These are phyloP conservation scores for Cryptocephalus primarius DNA, from an alignment of 2,888 invertebrate genomes.

Conservation along the genomic window DNA sequence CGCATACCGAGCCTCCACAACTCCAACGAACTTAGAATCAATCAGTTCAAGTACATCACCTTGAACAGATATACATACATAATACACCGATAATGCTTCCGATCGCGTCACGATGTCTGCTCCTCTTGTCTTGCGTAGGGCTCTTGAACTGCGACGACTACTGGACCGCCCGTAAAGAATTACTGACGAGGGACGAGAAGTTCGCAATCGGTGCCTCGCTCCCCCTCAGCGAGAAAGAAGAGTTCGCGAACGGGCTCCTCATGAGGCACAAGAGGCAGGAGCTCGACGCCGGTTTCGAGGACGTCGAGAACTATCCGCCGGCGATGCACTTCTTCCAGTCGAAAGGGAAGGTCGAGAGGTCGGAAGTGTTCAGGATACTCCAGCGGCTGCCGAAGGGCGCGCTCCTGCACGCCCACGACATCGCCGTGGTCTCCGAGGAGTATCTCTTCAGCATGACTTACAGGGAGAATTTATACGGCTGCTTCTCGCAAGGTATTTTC, in stretches of 20 bases:
- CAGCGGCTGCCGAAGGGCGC: conserved; percentile 64
- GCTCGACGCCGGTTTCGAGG: conserved; percentile 22
- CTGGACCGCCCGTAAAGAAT: conserved; percentile 15
- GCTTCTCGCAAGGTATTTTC: conserved; percentile 1
- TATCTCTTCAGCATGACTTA: conserved; percentile 53
- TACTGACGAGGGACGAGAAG: conserved; percentile 14
- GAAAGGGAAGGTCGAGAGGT: conserved; percentile 45
- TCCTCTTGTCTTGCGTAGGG: too few relatives aligned
- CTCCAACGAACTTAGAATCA: too few relatives aligned
- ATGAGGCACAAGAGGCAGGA: conserved; percentile 26
- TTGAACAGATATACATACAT: too few relatives aligned
- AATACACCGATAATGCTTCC: too few relatives aligned
- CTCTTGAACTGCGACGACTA: conserved; percentile 23
- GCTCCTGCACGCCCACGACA: conserved; percentile 56
- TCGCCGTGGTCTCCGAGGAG: conserved; percentile 48
- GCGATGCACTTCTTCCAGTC: conserved; percentile 55
- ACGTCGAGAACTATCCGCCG: conserved; percentile 42
- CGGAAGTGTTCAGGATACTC: conserved; percentile 55
- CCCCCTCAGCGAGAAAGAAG: conserved; percentile 30
- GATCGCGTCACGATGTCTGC: too few relatives aligned
- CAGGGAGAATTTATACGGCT: conserved; percentile 19
- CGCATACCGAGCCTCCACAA: too few relatives aligned
- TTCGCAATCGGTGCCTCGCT: conserved; percentile 16
- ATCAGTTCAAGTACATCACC: too few relatives aligned
- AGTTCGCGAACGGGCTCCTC: conserved; percentile 23